Evolutionary conservation across 2,797 vertebrate genomes (phyloP), one percentile per base, ranked within the genome.

Genomic region (Rallus crepitans): DNA sequence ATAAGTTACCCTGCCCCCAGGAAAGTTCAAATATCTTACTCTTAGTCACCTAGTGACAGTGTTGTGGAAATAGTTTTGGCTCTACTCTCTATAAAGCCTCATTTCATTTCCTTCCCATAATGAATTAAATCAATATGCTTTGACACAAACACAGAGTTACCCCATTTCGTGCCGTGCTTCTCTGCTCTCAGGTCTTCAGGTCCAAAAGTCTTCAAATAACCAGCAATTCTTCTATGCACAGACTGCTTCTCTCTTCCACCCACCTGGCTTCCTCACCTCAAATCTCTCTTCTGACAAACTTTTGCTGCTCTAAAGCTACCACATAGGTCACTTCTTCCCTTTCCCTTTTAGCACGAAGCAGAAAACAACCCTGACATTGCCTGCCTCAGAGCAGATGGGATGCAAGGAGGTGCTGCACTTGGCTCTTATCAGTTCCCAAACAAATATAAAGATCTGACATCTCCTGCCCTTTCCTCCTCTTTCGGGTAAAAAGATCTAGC

Each of bases 131-230:
- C 52, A 79, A 31, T 42, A 52, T n/a, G 25, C 40, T 63, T 85
- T 84, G 59, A 94, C 72, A 82, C 42, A 95, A 94, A 93, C 48
- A 73, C 61, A 91, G 35, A 77, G 71, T 93, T 85, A 93, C 60
- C 68, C 71, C 76, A 87, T 86, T 94, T 83, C 64, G 2, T 8
- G 71, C 42, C 0, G 21, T 15, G 42, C 56, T 77, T 76, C 64
- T 76, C 70, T 0, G 0, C n/a, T 69, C 47, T 76, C 52, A 69
- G 55, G 66, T 79, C 72, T 60, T 64, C 57, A 45, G 59, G 68
- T 70, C 40, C 71, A 65, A 28, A 37, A 66, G 40, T 21, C 63
- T 72, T 56, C 59, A 57, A 57, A 57, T 12, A 78, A 59, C 11
- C 65, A 88, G 30, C 6, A 40, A 47, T 15, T 78, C 65, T 33